These are phyloP conservation scores for Liolophura sinensis DNA, from an alignment of 1,140 invertebrate species.

Conservation along the genomic window DNA sequence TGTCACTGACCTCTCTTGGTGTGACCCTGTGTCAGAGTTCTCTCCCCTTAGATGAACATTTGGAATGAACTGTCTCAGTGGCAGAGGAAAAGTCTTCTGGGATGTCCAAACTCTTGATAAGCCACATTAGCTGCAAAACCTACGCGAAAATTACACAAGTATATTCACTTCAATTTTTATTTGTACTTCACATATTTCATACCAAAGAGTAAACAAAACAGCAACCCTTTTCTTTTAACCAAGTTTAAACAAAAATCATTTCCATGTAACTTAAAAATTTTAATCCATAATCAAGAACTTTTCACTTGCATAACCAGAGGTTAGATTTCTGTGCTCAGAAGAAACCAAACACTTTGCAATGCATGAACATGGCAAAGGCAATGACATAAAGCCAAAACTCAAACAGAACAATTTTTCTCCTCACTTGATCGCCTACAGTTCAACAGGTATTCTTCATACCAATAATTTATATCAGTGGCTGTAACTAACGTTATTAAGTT, in stretches of 20 bases:
- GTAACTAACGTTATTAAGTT: not conserved
- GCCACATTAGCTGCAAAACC: constrained; percentile 52
- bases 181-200: not conserved
- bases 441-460: not conserved
- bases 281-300: too few species aligned
- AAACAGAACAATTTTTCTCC: not conserved
- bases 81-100: constrained; percentile 41
- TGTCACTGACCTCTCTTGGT: not conserved
- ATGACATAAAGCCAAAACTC: too few species aligned
- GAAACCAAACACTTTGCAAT: too few species aligned
- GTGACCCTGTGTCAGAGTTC: not conserved
- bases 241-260: not conserved
- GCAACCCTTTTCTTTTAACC: not conserved
- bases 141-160: constrained; percentile 22
- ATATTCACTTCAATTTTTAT: not conserved
- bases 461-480: not conserved
- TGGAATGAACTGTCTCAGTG: constrained; percentile 45
- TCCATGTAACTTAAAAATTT: too few species aligned
- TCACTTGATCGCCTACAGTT: not conserved
- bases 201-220: not conserved
- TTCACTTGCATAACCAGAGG: too few species aligned
- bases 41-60: constrained; percentile 21
- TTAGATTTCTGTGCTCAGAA: too few species aligned
- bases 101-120: constrained; percentile 53
- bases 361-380: too few species aligned